Base-by-base conservation (phyloP, 2,113 vertebrate genomes). In the Himantopus leucocephalus region DNA sequence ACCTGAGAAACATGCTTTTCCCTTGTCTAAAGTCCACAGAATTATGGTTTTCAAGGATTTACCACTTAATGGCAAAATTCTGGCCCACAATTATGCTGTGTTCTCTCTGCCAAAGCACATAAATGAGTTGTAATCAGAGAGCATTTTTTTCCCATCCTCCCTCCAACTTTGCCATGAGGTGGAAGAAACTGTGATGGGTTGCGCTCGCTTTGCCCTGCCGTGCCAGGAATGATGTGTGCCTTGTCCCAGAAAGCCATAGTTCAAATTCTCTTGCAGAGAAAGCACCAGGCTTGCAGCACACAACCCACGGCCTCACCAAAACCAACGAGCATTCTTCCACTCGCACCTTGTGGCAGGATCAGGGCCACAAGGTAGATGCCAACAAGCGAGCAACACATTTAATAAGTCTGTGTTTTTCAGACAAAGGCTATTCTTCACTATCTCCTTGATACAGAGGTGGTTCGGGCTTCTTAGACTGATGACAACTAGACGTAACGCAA, bases 81-180 rank as follows among this genome's bases (percentile, higher is more conserved):
- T 95, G 94, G 84, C 93, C 70, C 90, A 94, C 92, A 96, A 66
- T 82, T 82, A 82, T 0, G 0, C 81, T 58, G 71, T 75, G 77
- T 94, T 92, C 93, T 88, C 90, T 60, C 43, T 95, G 96, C 94
- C 96, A 97, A 94, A 96, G 85, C 85, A 95, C 77, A 96, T 90
- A 90, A 62, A 70, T 37, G 71, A 70, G 81, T 23, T 90, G 90
- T 82, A 94, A 96, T 93, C 95, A 94, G 68, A 94, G 73, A 77
- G 55, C 0, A 0, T 2, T 88, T 94, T 91, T 96, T 94, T 26
- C 79, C 96, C 95, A 73, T 86, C 52, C 80, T 96, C 81, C 53
- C 77, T 96, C 87, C 94, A 85, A 39, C 58, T 85, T 96, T 92
- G 94, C 93, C 78, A 76, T 66, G 84, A 93, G 71, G 66, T 92